phyloP scores from a whole-genome alignment of 2,113 vertebrate species.

The Acrocephalus kingi region DNA sequence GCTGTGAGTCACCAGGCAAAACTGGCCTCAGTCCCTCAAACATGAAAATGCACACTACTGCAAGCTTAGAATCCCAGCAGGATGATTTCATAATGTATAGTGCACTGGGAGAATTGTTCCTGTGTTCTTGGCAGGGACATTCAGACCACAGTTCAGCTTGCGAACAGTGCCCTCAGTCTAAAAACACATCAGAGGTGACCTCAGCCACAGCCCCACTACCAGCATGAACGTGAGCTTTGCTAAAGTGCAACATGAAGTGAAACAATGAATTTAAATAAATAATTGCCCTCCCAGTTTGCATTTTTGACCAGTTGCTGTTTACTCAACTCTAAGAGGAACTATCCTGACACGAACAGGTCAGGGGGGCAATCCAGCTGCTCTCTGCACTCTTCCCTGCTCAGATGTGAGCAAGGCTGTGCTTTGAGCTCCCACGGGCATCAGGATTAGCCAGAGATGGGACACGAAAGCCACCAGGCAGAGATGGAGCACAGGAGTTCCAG shows the following conservation, averaged over 20 bases:
- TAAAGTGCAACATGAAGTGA: neutral
- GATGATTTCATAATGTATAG: neutral
- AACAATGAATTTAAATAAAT: accelerated
- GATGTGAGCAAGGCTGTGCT: neutral
- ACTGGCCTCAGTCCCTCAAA: neutral
- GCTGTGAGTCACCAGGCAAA: neutral
- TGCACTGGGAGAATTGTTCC: accelerated
- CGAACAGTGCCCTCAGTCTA: accelerated
- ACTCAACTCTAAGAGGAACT: neutral
- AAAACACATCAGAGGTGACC: neutral
- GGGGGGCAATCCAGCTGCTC: neutral
- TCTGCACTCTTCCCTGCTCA: neutral
- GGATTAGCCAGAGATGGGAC: neutral
- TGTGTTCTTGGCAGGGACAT: neutral
- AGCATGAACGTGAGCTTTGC: accelerated
- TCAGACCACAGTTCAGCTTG: neutral
- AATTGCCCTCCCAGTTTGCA: neutral
- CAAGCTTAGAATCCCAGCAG: neutral
- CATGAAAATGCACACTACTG: neutral
- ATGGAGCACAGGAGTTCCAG: neutral
- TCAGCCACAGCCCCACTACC: neutral
- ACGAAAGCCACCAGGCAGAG: neutral
- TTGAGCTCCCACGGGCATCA: neutral
- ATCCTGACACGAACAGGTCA: neutral
- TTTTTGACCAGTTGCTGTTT: neutral